phyloP scores from a whole-genome alignment of 2,797 vertebrate genomes.

The Rallus crepitans region DNA sequence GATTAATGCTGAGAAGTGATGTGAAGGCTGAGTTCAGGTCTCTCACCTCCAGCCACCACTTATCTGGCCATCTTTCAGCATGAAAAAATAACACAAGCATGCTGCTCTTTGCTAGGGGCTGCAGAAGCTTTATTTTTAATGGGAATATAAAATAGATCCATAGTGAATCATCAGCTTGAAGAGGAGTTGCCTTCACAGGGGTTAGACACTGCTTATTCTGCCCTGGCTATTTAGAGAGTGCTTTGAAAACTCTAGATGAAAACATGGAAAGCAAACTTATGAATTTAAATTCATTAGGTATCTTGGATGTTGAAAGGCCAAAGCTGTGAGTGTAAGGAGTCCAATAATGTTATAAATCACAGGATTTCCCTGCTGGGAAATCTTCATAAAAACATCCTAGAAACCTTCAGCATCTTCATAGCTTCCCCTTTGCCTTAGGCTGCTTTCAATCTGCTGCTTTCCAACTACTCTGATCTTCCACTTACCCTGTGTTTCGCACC shows the following conservation, averaged over 20 bases:
- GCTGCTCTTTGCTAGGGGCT: neutral
- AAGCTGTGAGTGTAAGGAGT: neutral
- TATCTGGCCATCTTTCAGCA: neutral
- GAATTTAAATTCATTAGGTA: neutral
- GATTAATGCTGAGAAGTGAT: neutral
- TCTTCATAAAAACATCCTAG: neutral
- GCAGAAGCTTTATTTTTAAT: neutral
- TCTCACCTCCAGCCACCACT: neutral
- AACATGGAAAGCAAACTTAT: neutral
- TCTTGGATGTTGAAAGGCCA: neutral
- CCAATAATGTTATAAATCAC: neutral
- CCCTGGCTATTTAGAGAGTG: neutral
- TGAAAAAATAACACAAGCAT: neutral
- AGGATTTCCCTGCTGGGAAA: neutral
- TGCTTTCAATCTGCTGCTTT: neutral
- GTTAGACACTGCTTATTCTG: neutral
- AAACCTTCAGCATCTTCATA: neutral
- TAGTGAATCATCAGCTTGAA: neutral
- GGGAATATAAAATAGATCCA: neutral
- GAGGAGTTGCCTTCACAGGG: neutral
- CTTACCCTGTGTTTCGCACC: neutral
- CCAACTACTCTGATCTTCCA: neutral
- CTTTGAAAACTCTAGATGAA: neutral
- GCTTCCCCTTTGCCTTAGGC: neutral
- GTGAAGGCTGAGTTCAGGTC: neutral